These are phyloP conservation scores for Alloscopus bannaensis DNA, from an alignment of 2,888 invertebrate species.

Conservation along the genomic window DNA sequence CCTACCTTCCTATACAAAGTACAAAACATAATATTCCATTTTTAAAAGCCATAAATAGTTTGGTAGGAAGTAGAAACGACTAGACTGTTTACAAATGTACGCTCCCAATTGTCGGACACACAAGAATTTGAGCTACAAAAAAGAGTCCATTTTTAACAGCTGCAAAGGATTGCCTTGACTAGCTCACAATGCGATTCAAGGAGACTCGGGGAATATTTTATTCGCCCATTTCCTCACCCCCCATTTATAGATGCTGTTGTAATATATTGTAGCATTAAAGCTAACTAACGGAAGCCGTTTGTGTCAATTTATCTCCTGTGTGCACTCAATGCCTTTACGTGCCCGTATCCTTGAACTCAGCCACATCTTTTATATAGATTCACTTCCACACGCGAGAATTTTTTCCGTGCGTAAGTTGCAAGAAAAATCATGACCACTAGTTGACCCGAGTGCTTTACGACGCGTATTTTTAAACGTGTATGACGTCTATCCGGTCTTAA, in stretches of 20 bases:
- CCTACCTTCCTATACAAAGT: too few relatives aligned
- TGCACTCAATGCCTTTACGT: slow-evolving; percentile 5
- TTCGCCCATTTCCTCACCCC: slow-evolving; percentile 28
- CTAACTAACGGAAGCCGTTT: slow-evolving; percentile 46
- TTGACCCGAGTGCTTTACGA: too few relatives aligned
- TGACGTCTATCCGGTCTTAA: too few relatives aligned
- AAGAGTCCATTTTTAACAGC: slow-evolving; percentile 17
- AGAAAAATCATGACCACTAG: too few relatives aligned
- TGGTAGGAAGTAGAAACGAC: too few relatives aligned
- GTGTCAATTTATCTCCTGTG: slow-evolving; percentile 52
- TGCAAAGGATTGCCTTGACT: background rate
- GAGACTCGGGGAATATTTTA: slow-evolving; percentile 14
- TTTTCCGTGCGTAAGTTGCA: background rate
- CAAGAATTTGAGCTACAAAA: background rate
- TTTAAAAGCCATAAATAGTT: too few relatives aligned
- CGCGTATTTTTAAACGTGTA: too few relatives aligned
- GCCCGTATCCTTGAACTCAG: background rate
- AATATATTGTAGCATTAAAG: slow-evolving; percentile 50
- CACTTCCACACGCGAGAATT: background rate
- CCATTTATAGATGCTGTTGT: slow-evolving; percentile 38
- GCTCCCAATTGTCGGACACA: too few relatives aligned
- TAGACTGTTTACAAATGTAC: too few relatives aligned
- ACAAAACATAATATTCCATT: too few relatives aligned
- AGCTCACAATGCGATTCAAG: slow-evolving; percentile 8
- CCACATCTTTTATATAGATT: background rate